These are phyloP conservation scores for Synanthedon tipuliformis DNA, from an alignment of 2,888 invertebrate genomes.

Conservation along the genomic window DNA sequence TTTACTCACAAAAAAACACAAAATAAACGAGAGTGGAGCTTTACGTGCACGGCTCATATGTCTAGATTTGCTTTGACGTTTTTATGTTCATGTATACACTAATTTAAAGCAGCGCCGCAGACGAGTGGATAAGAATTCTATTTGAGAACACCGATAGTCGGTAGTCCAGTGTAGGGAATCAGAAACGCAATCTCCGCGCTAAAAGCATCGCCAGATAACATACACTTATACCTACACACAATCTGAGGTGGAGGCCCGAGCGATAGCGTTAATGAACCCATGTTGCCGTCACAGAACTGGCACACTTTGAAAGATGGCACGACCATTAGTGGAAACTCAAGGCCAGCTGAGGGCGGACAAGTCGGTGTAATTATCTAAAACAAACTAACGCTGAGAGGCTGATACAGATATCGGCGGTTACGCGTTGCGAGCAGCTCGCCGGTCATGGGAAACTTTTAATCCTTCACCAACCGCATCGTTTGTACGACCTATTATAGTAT, in stretches of 20 bases:
- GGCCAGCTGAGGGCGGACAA: constrained; percentile 49
- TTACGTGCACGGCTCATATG: neutral
- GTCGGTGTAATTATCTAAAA: constrained; percentile 51
- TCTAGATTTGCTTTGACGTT: neutral
- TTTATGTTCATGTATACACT: constrained; percentile 7
- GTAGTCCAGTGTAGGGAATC: constrained; percentile 19
- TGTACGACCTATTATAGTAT: no score
- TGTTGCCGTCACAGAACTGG: constrained; percentile 57
- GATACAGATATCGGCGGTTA: neutral
- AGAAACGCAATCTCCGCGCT: constrained; percentile 44
- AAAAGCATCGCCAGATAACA: constrained; percentile 60
- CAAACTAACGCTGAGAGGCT: constrained; percentile 14
- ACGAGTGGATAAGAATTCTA: constrained; percentile 27
- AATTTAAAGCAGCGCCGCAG: constrained; percentile 10
- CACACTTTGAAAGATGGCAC: constrained; percentile 48
- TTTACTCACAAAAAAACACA: no score
- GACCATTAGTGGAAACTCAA: constrained; percentile 48
- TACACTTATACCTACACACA: constrained; percentile 32
- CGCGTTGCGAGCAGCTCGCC: neutral
- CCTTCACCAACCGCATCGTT: no score
- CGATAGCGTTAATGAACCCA: constrained; percentile 66
- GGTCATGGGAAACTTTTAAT: neutral
- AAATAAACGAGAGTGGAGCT: neutral
- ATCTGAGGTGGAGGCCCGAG: constrained; percentile 30
- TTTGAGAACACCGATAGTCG: constrained; percentile 21